Evolutionary conservation across 1,140 invertebrate species (phyloP).

Genomic region (Manduca sexta): DNA sequence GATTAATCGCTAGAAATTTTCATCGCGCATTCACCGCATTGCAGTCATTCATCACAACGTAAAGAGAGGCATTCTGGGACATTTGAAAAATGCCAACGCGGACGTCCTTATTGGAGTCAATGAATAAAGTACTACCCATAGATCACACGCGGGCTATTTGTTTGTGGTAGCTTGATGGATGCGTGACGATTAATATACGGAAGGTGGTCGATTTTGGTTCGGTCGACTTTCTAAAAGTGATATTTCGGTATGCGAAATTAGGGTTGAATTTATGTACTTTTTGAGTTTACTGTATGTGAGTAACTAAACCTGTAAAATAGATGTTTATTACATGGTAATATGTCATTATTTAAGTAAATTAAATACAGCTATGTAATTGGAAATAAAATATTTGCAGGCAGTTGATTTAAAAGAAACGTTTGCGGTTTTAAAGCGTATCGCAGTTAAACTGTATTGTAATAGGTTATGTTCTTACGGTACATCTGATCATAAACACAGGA

Average conservation of each 20-base stretch:
- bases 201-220: constrained; percentile 17
- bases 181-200: constrained; percentile 39
- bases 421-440: too few relatives aligned
- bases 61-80: neutral
- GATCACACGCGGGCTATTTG: constrained; percentile 38
- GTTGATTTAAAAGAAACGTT: too few relatives aligned
- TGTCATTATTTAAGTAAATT: too few relatives aligned
- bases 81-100: constrained; percentile 15
- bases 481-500: too few relatives aligned
- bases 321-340: too few relatives aligned
- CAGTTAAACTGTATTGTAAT: too few relatives aligned
- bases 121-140: constrained; percentile 30
- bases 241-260: neutral
- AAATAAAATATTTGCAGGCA: too few relatives aligned
- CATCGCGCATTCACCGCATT: neutral
- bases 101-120: constrained; percentile 28
- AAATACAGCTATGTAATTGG: too few relatives aligned
- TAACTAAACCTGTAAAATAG: too few relatives aligned
- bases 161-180: constrained; percentile 41
- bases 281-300: too few relatives aligned
- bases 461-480: too few relatives aligned
- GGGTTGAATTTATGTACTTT: too few relatives aligned
- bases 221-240: neutral
- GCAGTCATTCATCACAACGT: neutral
- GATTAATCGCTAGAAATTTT: neutral